Percentiles rank a stretch among this genome's conserved stretches.
phyloP scores from a whole-genome alignment of 2,888 invertebrate species.

The Chorisops tibialis region DNA sequence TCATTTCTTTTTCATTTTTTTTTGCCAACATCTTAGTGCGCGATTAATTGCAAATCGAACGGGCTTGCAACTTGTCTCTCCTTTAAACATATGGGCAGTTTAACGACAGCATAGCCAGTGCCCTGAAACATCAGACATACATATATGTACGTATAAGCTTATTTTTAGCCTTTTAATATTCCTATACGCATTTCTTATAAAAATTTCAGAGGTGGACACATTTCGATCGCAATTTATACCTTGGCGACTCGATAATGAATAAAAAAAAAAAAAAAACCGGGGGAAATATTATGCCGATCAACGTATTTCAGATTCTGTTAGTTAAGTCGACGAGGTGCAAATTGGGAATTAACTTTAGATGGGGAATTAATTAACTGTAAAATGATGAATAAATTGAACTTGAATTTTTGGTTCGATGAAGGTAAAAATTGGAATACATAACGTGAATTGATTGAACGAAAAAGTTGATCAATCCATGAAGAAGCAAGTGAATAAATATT shows the following conservation, averaged over 20 bases:
- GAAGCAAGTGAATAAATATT: too few relatives aligned
- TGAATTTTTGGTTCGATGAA: background rate
- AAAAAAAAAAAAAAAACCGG: background rate
- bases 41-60: constrained; percentile 24
- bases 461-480: too few relatives aligned
- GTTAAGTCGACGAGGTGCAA: constrained; percentile 25
- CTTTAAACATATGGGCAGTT: background rate
- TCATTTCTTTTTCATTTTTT: constrained; percentile 7
- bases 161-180: too few relatives aligned
- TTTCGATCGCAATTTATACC: background rate
- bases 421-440: too few relatives aligned
- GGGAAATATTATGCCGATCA: background rate
- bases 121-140: background rate
- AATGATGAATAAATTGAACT: background rate
- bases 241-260: background rate
- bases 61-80: too few relatives aligned
- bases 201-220: background rate
- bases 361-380: constrained; percentile 21
- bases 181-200: background rate
- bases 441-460: too few relatives aligned
- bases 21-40: background rate
- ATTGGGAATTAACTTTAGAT: constrained; percentile 25
- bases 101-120: background rate
- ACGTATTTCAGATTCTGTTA: constrained; percentile 23
- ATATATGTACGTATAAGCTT: too few relatives aligned